phyloP scores from a whole-genome alignment of 2,797 vertebrate species.

The Synanceia verrucosa region DNA sequence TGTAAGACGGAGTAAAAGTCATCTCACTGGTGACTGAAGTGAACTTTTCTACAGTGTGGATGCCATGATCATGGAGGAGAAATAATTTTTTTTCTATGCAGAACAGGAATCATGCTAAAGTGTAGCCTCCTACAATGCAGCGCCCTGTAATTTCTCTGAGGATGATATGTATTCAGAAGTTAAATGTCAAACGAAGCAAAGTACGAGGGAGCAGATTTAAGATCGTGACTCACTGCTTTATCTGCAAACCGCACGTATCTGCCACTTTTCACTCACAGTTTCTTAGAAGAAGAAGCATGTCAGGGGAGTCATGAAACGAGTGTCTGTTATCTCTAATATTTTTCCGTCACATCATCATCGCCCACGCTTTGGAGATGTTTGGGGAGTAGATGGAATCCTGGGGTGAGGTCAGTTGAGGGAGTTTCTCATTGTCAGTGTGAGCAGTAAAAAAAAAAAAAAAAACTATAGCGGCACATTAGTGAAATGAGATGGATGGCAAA shows the following conservation, averaged over 20 bases:
- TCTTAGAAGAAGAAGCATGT: conserved; percentile 38
- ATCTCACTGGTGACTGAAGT: conserved; percentile 74
- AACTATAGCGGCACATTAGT: not conserved
- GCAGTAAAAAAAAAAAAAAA: not conserved
- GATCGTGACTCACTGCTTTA: conserved; percentile 34
- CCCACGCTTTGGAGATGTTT: conserved; percentile 25
- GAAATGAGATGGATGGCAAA: conserved; percentile 17
- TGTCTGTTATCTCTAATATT: conserved; percentile 57
- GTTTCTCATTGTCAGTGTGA: too few relatives aligned
- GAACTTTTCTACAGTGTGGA: conserved; percentile 65
- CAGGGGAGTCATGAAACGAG: conserved; percentile 4
- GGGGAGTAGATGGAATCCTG: conserved; percentile 52
- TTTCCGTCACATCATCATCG: conserved; percentile 51
- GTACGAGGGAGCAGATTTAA: conserved; percentile 18
- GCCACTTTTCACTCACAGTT: conserved; percentile 30
- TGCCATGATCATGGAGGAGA: conserved; percentile 21
- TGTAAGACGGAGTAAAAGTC: conserved; percentile 65
- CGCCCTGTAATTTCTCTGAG: conserved; percentile 56
- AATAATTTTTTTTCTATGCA: conserved; percentile 28
- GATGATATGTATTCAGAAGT: conserved; percentile 45
- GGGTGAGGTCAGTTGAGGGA: conserved; percentile 56
- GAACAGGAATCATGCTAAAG: conserved; percentile 21
- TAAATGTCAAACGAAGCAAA: conserved; percentile 48
- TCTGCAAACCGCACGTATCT: conserved; percentile 36
- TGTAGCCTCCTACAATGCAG: conserved; percentile 17